Conservation (phyloP, 2,797 vertebrate genomes). For the Darevskia mixta region DNA sequence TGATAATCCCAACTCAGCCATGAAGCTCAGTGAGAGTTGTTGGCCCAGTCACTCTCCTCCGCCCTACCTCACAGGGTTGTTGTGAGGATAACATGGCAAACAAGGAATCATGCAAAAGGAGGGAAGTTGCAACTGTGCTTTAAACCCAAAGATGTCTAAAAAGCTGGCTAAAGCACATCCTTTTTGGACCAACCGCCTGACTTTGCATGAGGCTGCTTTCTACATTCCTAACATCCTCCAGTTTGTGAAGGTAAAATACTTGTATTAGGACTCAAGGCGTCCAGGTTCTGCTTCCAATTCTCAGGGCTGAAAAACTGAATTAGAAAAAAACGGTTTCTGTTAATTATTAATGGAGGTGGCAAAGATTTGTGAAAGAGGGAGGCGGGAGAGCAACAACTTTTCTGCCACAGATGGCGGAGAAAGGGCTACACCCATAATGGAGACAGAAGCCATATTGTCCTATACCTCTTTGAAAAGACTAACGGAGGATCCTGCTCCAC, state of each 20-base stretch:
- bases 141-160: background rate
- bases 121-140: background rate
- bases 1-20: background rate
- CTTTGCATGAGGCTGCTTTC: no score
- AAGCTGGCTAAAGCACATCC: background rate
- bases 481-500: background rate
- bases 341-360: conserved; percentile 27
- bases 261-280: conserved; percentile 10
- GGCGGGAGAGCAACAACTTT: background rate
- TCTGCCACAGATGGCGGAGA: background rate
- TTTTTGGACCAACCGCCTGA: no score
- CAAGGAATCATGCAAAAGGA: background rate
- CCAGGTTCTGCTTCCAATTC: background rate
- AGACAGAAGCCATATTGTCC: background rate
- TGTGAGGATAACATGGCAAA: background rate
- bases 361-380: background rate
- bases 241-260: background rate
- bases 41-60: background rate
- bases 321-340: background rate
- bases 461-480: no score
- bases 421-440: background rate
- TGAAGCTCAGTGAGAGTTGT: background rate
- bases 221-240: conserved; percentile 30
- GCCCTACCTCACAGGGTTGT: background rate
- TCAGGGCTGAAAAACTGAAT: background rate